Evolutionary conservation across 2,888 invertebrate species (phyloP), one percentile per base, ranked within the genome.

Genomic region (Cepaea hortensis): DNA sequence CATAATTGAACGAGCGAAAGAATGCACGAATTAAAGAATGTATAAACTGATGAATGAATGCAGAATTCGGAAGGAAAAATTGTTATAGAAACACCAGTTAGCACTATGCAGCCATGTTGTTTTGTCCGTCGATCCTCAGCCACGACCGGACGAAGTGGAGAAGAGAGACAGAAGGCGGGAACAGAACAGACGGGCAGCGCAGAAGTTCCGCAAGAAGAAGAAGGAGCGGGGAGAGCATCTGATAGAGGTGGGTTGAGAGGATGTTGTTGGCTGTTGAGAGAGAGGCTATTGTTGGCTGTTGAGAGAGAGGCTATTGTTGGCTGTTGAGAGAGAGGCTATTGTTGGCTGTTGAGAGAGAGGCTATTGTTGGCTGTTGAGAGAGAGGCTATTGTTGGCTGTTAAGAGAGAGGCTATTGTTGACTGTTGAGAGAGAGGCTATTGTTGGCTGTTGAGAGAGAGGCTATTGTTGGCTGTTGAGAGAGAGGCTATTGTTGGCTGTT

Each of bases 151-250:
- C 46, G 91, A 91, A 68, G 84, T 90, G 50, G 89, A 87, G 79
- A 90, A 89, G 80, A 83, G 89, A 55, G 85, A 87, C 80, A 85
- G 88, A 76, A 85, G 90, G 46, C 73, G 90, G 73, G 91, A 91
- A 76, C 90, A 90, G 87, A 91, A 91, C 85, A 87, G 88, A 77
- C 62, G 90, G 72, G 91, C 91, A 48, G 91, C 91, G 3, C 89
- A 90, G 68, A 91, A 89, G 81, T 91, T 90, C 80, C 86, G 91
- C 3, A 88, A 88, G 75, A 91, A 89, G 85, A 91, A 90, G 88
- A 87, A 87, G 62, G 88, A 88, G 55, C 68, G 84, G 75, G 89
- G 89, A n/a, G 88, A 90, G 6, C 76, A 84, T 76, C 82, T 91
- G 23, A 79, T 87, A 50, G 87, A 90, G 89, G 91, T 90, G 46